Evolutionary conservation across 1,140 invertebrate genomes (phyloP), one percentile per base, ranked within the genome.

Genomic region (Ptiloglossa arizonensis): DNA sequence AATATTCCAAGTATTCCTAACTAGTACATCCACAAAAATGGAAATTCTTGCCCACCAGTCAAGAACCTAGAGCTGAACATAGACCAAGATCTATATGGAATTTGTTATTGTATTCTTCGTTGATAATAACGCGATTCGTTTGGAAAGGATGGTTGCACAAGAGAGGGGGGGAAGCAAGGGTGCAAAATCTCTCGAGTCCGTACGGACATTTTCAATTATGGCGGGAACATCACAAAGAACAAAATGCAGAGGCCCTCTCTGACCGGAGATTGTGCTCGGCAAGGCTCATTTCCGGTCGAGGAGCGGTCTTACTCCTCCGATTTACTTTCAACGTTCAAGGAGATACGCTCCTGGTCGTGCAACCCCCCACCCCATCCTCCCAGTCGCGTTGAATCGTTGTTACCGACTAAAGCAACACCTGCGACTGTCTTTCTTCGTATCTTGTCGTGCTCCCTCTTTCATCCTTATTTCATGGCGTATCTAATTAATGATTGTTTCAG

Each of bases 401-500:
- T 78, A 72, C 71, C 67, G 24, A 68, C 64, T 46, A 69, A 41
- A 41, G 74, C 79, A 81, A 78, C 85, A 86, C 79, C 85, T 86
- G 84, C 70, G 60, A 67, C 73, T 80, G 63, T 75, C 71, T 52
- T 63, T 74, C 77, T 44, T 52, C 66, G 32, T 64, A 64, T 59
- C 50, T 72, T 44, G 29, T 38, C 72, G 19, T 41, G 54, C 67
- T 62, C 66, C 69, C 70, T 67, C 52, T 50, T 64, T 71, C 67
- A 48, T 71, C 60, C 59, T 52, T 57, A 56, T 66, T 70, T 71
- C 77, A 46, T 54, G 83, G 60, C 66, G 69, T 74, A 81, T 79
- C 67, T 86, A 86, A 86, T 86, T 86, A 85, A 86, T 86, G 79
- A 83, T 86, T 81, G 83, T 79, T 76, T 50, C 83, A 50, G 46